Evolutionary conservation across 2,113 vertebrate genomes (phyloP).

Genomic region (Tetrax tetrax): DNA sequence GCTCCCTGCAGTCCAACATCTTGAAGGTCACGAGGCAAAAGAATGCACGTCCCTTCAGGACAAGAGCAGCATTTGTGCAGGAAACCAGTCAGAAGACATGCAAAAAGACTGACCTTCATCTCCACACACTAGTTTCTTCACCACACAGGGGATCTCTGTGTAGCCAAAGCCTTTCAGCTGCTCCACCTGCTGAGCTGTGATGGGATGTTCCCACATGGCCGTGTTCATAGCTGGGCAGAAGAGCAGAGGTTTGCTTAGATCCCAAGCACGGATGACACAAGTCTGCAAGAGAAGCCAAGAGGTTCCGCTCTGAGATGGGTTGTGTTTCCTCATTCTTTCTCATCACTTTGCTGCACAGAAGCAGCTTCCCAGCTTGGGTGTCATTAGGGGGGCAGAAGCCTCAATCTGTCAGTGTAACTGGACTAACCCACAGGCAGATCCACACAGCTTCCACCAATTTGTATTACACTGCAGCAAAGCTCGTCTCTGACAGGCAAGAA

Average conservation of each 20-base stretch:
- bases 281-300: constrained; percentile 75
- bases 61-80: not conserved
- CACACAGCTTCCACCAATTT: not conserved
- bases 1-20: not conserved
- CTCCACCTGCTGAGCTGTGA: constrained; percentile 86
- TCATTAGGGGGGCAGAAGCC: not conserved
- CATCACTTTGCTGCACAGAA: not conserved
- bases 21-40: not conserved
- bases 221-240: constrained; percentile 99
- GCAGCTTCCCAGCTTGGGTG: not conserved
- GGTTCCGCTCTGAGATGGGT: not conserved
- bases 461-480: not conserved
- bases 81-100: not conserved
- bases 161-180: constrained; percentile 89
- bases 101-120: constrained; percentile 86
- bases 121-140: constrained; percentile 92
- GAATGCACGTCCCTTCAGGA: not conserved
- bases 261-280: constrained; percentile 94
- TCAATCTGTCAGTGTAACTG: not conserved
- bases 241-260: constrained; percentile 86
- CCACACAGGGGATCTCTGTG: constrained; percentile 88
- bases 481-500: not conserved
- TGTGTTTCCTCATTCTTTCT: not conserved
- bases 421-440: not conserved
- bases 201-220: constrained; percentile 94